A percentile compares a stretch with the other conserved stretches of the same genome.
These are phyloP conservation scores for Malaclemys terrapin DNA, from an alignment of 2,113 vertebrate genomes.

Conservation along the genomic window DNA sequence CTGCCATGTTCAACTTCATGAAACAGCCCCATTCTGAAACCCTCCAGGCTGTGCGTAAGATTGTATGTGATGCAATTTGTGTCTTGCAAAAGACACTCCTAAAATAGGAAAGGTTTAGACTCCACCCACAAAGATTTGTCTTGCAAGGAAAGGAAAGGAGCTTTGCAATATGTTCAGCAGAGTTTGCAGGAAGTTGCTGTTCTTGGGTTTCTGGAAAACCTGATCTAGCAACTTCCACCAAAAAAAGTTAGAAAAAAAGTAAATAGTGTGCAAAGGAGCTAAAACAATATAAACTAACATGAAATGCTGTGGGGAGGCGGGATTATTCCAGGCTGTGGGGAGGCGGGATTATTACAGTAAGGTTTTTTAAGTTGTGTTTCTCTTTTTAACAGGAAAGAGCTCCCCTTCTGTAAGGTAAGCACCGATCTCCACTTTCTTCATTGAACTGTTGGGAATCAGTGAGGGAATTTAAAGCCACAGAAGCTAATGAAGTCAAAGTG, in stretches of 20 bases:
- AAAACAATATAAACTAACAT: accelerated
- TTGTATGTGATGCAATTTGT: accelerated
- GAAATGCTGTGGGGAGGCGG: accelerated
- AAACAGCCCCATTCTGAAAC: neutral
- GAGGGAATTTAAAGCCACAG: neutral
- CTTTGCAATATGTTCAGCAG: neutral
- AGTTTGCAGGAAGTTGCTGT: neutral
- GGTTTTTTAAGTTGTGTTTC: neutral
- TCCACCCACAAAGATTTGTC: neutral
- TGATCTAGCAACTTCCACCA: neutral
- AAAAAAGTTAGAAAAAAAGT: neutral
- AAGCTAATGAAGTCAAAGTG: accelerated
- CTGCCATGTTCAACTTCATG: neutral
- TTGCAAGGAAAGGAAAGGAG: neutral
- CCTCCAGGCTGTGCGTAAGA: neutral
- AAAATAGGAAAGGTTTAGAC: neutral
- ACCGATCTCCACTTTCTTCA: neutral
- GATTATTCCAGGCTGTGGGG: too few species aligned
- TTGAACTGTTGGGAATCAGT: accelerated
- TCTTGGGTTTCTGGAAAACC: neutral
- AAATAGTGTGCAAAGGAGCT: neutral
- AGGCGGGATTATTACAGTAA: neutral
- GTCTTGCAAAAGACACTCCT: neutral
- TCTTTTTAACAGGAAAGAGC: conserved; percentile 61
- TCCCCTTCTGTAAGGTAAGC: conserved; percentile 66